Conservation (phyloP, 2,888 invertebrate species). For the Stenichneumon culpator region DNA sequence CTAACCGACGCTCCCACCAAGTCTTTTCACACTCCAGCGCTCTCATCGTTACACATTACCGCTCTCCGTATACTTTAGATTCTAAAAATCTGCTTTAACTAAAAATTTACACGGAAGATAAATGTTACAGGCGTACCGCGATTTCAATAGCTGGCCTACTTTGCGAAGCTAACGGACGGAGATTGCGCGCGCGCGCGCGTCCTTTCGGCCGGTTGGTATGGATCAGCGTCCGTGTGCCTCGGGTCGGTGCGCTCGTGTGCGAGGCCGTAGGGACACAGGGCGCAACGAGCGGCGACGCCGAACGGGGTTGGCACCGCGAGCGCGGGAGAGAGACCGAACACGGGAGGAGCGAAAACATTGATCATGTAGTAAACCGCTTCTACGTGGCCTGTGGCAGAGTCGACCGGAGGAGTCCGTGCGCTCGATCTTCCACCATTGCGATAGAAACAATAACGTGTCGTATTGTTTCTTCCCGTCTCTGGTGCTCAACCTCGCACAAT, state of each 20-base stretch:
- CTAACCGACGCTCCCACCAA: neutral
- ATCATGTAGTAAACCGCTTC: constrained; percentile 73
- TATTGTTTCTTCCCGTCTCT: neutral
- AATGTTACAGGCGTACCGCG: neutral
- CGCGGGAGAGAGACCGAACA: constrained; percentile 31
- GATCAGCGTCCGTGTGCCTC: constrained; percentile 28
- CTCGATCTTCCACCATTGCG: constrained; percentile 17
- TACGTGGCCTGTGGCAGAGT: constrained; percentile 19
- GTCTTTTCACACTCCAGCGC: neutral
- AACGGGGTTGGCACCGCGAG: constrained; percentile 34
- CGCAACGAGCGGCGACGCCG: constrained; percentile 10
- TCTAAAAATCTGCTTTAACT: neutral
- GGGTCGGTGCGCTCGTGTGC: neutral
- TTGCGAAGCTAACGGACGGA: constrained; percentile 17
- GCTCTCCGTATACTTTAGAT: too few species aligned
- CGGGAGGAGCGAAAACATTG: constrained; percentile 74
- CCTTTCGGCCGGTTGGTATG: constrained; percentile 25
- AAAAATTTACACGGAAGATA: neutral
- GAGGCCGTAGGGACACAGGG: constrained; percentile 7
- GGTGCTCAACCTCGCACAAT: neutral
- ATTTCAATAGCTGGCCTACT: constrained; percentile 63
- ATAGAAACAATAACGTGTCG: constrained; percentile 1
- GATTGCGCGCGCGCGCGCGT: neutral
- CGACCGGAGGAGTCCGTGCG: constrained; percentile 1
- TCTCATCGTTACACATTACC: neutral